Evolutionary conservation across 2,797 vertebrate species (phyloP).

Genomic region (Glyptemys insculpta): DNA sequence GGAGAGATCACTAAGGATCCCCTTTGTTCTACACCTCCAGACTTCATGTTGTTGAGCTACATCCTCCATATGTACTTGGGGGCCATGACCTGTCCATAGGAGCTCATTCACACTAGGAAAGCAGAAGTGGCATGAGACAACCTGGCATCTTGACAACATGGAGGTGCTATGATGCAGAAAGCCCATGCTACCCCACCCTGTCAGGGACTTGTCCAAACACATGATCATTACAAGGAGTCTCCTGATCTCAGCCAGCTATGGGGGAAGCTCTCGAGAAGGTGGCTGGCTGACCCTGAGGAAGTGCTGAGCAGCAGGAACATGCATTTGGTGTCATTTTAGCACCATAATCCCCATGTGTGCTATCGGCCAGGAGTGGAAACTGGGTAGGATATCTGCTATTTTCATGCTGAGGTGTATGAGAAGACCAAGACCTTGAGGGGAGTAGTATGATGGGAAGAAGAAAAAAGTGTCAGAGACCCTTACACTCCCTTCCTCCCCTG

Average conservation of each 20-base stretch:
- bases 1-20: background rate
- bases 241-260: fast-evolving
- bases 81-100: fast-evolving
- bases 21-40: background rate
- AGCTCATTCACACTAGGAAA: background rate
- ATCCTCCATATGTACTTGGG: no score
- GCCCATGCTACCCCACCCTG: background rate
- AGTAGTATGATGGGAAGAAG: background rate
- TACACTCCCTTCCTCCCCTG: background rate
- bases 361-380: background rate
- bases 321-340: background rate
- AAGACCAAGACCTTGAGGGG: background rate
- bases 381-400: background rate
- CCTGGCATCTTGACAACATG: background rate
- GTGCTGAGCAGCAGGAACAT: background rate
- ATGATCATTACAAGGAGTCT: background rate
- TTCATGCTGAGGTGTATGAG: background rate
- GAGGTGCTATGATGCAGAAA: background rate
- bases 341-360: background rate
- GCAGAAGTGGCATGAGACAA: background rate
- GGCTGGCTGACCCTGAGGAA: background rate
- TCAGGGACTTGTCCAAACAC: background rate
- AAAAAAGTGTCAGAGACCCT: background rate
- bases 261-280: background rate
- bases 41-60: background rate